Evolutionary conservation across 2,113 vertebrate species (phyloP), one percentile per base, ranked within the genome.

Genomic region (Gymnogyps californianus): DNA sequence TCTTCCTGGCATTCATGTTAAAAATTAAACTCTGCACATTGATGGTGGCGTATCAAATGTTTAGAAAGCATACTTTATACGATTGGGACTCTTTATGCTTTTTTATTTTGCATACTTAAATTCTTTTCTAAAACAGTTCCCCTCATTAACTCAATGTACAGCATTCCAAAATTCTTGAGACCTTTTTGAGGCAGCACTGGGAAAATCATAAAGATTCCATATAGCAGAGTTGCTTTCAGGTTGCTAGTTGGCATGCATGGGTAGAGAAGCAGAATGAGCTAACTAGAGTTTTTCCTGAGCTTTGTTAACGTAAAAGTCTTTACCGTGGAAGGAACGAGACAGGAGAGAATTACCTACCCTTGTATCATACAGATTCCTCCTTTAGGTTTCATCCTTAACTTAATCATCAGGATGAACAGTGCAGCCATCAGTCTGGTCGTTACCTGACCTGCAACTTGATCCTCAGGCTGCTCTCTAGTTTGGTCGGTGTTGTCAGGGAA

Each of bases 221-320:
- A 17, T 11, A 79, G 66, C 24, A n/a, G 57, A 64, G 20, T 32
- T 75, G 51, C 25, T 74, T 81, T n/a, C 55, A 64, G 6, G 42
- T 38, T 81, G 44, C 36, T 64, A 25, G 38, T 24, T 78, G 51
- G 38, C 40, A 4, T 13, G 46, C 13, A 6, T 0, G 0, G 44
- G 34, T 24, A 52, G 44, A 55, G 44, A 42, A 36, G 40, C 14
- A 10, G 19, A 40, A 42, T 29, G 52, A 82, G 49, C 26, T 57
- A 32, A 24, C 22, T 31, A 4, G 7, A 46, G 51, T 21, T 92
- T 79, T 18, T 77, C 36, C 34, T 66, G 76, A 44, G 34, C 36
- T 69, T 58, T 58, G 16, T 38, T 47, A 7, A 40, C 18, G 4
- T 72, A 15, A 5, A 46, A 76, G 16, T 15, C 11, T 65, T 83